These are phyloP conservation scores for Drosophila kokeensis DNA, from an alignment of 2,888 invertebrate species.

Conservation along the genomic window DNA sequence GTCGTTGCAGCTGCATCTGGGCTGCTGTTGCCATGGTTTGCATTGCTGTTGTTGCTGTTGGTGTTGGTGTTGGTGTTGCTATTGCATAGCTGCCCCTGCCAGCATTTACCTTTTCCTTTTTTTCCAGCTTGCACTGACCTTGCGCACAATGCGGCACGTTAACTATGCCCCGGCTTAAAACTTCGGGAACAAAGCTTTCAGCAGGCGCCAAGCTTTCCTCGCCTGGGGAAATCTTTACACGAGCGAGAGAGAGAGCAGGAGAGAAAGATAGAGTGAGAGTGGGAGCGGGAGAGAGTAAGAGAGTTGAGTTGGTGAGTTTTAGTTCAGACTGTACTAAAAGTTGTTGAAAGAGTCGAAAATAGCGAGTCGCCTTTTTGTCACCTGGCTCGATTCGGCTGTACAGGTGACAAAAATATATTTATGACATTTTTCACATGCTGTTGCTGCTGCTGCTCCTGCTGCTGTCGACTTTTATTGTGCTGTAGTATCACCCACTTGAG, in stretches of 20 bases:
- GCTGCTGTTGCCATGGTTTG: constrained; percentile 16
- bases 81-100: constrained; percentile 39
- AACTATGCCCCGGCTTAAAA: constrained; percentile 63
- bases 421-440: constrained; percentile 53
- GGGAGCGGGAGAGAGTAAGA: background rate
- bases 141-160: constrained; percentile 74
- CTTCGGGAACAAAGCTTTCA: constrained; percentile 78
- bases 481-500: constrained; percentile 41
- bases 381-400: constrained; percentile 11
- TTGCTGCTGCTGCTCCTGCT: constrained; percentile 31
- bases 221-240: constrained; percentile 53
- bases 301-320: constrained; percentile 29
- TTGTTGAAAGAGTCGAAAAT: background rate
- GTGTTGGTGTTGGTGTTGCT: background rate
- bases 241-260: constrained; percentile 2
- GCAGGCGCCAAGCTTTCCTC: constrained; percentile 50
- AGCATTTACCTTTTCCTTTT: constrained; percentile 52
- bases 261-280: background rate
- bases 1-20: constrained; percentile 36
- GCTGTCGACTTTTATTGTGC: constrained; percentile 44
- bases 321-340: constrained; percentile 40
- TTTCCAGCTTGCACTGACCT: constrained; percentile 79
- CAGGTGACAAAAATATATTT: constrained; percentile 69
- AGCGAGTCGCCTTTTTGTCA: constrained; percentile 1
- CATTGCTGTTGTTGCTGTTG: constrained; percentile 4